A percentile compares a stretch with the other conserved stretches of the same genome.
phyloP scores from a whole-genome alignment of 2,113 vertebrate genomes.

The Addax nasomaculatus region DNA sequence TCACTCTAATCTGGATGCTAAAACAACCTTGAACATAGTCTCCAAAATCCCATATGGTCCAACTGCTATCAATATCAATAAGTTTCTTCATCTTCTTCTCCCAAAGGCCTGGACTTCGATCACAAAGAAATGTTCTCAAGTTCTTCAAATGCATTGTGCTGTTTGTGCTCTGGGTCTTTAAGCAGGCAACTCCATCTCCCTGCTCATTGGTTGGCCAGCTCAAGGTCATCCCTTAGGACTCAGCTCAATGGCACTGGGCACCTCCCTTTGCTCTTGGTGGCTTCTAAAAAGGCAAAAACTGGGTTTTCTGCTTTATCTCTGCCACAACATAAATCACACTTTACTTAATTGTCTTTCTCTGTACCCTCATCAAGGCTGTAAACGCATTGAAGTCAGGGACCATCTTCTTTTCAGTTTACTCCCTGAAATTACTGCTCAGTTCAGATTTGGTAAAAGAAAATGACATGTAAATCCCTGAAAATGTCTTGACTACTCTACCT shows the following conservation, averaged over 20 bases:
- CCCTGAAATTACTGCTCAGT: not conserved
- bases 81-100: not conserved
- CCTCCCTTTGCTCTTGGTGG: not conserved
- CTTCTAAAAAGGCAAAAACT: not conserved
- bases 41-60: not conserved
- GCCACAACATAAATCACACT: not conserved
- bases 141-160: not conserved
- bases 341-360: not conserved
- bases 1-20: not conserved
- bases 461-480: not conserved
- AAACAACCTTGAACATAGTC: not conserved
- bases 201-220: not conserved
- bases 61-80: not conserved
- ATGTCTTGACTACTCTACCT: not conserved
- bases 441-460: not conserved
- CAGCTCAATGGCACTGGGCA: not conserved
- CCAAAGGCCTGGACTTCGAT: not conserved
- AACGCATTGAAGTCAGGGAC: not conserved
- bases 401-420: not conserved
- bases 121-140: not conserved
- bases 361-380: not conserved
- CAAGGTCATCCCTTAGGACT: not conserved
- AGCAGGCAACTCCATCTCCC: not conserved
- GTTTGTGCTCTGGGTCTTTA: not conserved
- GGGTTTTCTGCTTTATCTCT: not conserved